Conservation (phyloP, 2,797 vertebrate genomes). For the Neosilurus hyrtlii region DNA sequence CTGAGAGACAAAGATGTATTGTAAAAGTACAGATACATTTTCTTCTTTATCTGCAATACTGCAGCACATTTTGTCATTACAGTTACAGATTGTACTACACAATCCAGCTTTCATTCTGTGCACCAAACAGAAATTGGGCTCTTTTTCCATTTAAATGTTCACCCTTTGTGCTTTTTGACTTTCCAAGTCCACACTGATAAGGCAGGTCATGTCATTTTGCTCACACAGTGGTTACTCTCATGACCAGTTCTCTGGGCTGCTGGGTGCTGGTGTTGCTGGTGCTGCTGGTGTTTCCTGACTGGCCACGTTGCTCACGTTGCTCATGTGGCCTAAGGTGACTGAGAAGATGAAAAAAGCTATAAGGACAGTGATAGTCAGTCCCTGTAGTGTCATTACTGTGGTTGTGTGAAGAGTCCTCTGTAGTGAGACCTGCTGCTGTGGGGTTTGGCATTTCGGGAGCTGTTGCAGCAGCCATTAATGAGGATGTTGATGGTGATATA, state of each 20-base stretch:
- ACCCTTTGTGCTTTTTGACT: conserved; percentile 37
- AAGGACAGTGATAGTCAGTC: conserved; percentile 95
- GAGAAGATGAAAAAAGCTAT: conserved; percentile 95
- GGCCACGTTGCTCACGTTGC: conserved; percentile 81
- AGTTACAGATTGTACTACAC: not conserved
- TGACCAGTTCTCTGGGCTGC: conserved; percentile 94
- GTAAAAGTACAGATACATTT: conserved; percentile 3
- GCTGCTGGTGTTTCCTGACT: conserved; percentile 63
- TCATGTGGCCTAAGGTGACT: conserved; percentile 92
- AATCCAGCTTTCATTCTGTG: not conserved
- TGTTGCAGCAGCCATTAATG: conserved; percentile 77
- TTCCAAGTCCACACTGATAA: conserved; percentile 61
- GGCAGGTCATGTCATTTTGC: conserved; percentile 68
- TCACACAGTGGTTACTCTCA: conserved; percentile 99
- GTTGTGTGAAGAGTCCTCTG: conserved; percentile 55
- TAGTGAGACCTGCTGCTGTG: conserved; percentile 58
- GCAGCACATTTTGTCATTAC: not conserved
- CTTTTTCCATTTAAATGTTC: not conserved
- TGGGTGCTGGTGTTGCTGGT: conserved; percentile 66
- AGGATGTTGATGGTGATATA: conserved; percentile 84
- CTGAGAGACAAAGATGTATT: conserved; percentile 17
- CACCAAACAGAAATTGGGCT: conserved; percentile 15
- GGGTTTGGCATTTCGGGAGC: conserved; percentile 57
- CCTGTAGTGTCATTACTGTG: conserved; percentile 70
- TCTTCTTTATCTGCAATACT: not conserved